Percentiles rank a stretch among this genome's conserved stretches.
Conservation (phyloP, 2,797 vertebrate species). For the Urocyon cinereoargenteus region DNA sequence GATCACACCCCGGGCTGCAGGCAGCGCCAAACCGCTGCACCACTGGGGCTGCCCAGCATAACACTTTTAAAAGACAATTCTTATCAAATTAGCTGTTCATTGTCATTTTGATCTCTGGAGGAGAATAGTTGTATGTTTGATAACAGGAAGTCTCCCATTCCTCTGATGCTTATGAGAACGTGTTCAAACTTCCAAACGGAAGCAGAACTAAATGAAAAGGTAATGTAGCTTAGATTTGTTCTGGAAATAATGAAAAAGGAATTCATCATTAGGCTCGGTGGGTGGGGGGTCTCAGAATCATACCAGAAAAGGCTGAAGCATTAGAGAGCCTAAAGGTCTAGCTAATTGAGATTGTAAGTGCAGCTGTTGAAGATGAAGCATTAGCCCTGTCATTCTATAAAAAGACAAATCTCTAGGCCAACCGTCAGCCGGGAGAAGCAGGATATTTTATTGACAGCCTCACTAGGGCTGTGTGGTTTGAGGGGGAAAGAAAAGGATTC, state of each 20-base stretch:
- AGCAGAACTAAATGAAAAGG: slow-evolving; percentile 15
- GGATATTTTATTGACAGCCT: not conserved
- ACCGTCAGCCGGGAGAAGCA: not conserved
- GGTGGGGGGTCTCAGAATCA: not conserved
- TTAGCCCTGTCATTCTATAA: not conserved
- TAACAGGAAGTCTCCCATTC: not conserved
- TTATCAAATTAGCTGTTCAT: not conserved
- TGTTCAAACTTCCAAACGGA: not conserved
- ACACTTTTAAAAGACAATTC: not conserved
- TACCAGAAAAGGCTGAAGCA: not conserved
- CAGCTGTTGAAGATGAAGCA: too few relatives aligned
- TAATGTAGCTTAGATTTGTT: slow-evolving; percentile 19
- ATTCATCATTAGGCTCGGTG: not conserved
- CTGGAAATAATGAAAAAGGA: not conserved
- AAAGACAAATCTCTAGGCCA: not conserved
- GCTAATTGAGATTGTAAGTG: not conserved
- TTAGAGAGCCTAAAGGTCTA: not conserved
- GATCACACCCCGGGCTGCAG: too few relatives aligned
- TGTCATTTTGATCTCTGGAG: not conserved
- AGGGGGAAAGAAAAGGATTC: not conserved
- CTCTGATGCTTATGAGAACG: not conserved
- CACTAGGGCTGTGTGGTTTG: not conserved
- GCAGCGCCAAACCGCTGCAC: too few relatives aligned
- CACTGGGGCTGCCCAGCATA: not conserved
- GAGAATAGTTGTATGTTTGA: not conserved